A percentile compares a stretch with the other conserved stretches of the same genome.
Conservation (phyloP, 2,888 invertebrate genomes). For the Synanthedon andrenaeformis region DNA sequence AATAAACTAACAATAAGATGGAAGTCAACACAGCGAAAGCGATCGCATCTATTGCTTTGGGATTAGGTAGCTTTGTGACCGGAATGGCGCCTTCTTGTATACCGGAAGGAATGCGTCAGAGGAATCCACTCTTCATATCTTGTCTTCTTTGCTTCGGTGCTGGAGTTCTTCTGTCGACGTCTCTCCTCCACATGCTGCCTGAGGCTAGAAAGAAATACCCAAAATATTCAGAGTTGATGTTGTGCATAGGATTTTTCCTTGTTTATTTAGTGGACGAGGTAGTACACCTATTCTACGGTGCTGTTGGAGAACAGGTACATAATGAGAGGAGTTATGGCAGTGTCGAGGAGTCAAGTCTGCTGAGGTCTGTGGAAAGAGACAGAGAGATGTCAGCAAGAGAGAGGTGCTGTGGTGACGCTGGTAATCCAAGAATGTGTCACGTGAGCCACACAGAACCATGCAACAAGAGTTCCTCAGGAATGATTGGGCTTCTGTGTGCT, state of each 20-base stretch:
- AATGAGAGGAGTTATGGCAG: conserved; percentile 22
- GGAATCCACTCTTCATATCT: conserved; percentile 75
- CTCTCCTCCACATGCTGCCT: conserved; percentile 83
- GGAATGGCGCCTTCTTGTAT: conserved; percentile 79
- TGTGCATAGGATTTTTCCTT: conserved; percentile 78
- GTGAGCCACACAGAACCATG: conserved; percentile 77
- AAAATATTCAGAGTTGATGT: conserved; percentile 72
- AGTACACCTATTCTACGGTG: conserved; percentile 75
- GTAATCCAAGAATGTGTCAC: conserved; percentile 69
- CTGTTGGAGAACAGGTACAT: conserved; percentile 12
- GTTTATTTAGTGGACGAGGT: conserved; percentile 81
- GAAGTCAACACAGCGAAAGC: conserved; percentile 71
- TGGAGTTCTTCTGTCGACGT: conserved; percentile 82
- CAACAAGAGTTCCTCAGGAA: conserved; percentile 70
- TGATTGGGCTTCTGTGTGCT: conserved; percentile 77
- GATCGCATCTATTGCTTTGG: conserved; percentile 74
- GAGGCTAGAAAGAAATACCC: conserved; percentile 75
- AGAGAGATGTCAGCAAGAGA: conserved; percentile 32
- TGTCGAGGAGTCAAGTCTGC: conserved; percentile 33
- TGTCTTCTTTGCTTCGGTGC: conserved; percentile 83
- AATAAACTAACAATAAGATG: conserved; percentile 45
- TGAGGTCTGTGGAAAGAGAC: conserved; percentile 24
- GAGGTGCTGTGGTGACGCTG: conserved; percentile 38
- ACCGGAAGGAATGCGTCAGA: conserved; percentile 66
- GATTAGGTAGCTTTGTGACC: conserved; percentile 75